These are phyloP conservation scores for Coleophora flavipennella DNA, from an alignment of 2,888 invertebrate species.

Conservation along the genomic window DNA sequence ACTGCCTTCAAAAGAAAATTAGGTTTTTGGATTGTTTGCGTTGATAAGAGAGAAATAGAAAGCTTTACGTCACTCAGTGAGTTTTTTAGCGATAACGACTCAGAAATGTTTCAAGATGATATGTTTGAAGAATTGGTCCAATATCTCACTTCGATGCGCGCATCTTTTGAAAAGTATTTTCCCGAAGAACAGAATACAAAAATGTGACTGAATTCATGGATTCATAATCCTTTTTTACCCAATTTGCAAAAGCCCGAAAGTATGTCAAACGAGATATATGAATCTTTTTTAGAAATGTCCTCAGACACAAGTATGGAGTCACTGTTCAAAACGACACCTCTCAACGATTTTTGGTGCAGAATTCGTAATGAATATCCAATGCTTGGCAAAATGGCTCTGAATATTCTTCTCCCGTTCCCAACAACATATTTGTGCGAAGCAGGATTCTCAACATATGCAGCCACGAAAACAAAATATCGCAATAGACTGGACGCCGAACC, in stretches of 20 bases:
- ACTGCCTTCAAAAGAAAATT: constrained; percentile 22
- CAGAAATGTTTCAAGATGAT: constrained; percentile 19
- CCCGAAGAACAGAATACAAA: constrained; percentile 23
- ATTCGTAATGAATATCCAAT: constrained; percentile 23
- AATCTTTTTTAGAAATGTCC: constrained; percentile 25
- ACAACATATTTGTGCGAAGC: too few relatives aligned
- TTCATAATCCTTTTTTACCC: constrained; percentile 24
- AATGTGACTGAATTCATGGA: too few relatives aligned
- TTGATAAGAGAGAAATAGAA: constrained; percentile 20
- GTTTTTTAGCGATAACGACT: constrained; percentile 22
- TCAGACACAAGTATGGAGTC: constrained; percentile 24
- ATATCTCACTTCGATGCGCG: constrained; percentile 21
- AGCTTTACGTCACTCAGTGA: constrained; percentile 23
- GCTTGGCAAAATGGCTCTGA: constrained; percentile 19
- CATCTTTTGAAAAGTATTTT: constrained; percentile 24
- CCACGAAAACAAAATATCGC: too few relatives aligned
- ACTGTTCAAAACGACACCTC: constrained; percentile 24
- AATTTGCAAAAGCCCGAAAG: constrained; percentile 22
- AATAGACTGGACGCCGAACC: too few relatives aligned
- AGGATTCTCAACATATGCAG: too few relatives aligned
- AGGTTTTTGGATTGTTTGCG: constrained; percentile 21
- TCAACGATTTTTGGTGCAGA: constrained; percentile 26
- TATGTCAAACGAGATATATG: constrained; percentile 23
- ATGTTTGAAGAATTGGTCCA: constrained; percentile 17
- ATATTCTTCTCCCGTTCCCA: too few relatives aligned